These are phyloP conservation scores for Andrena dorsata DNA, from an alignment of 2,888 invertebrate species.

Conservation along the genomic window DNA sequence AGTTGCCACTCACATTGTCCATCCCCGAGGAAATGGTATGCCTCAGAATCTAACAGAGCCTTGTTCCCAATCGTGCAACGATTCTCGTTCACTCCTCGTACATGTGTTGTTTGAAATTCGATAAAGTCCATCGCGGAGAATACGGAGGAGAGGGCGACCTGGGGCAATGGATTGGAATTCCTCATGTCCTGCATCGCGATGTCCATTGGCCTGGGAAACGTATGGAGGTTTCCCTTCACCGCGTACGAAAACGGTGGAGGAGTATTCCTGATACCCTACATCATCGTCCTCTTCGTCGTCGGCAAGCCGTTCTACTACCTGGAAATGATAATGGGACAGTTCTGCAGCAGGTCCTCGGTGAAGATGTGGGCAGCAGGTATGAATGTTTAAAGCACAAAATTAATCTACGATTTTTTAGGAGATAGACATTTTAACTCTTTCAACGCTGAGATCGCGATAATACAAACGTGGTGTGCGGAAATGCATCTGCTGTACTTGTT, in stretches of 20 bases:
- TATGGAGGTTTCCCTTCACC: slow-evolving; percentile 90
- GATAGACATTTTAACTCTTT: background rate
- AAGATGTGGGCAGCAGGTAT: slow-evolving; percentile 88
- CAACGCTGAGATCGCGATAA: background rate
- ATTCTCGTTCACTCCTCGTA: background rate
- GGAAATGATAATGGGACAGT: slow-evolving; percentile 94
- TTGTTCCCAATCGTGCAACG: too few species aligned
- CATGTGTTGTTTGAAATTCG: background rate
- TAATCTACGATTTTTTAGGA: background rate
- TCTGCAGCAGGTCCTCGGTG: slow-evolving; percentile 92
- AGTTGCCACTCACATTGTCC: slow-evolving; percentile 58
- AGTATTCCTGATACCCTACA: slow-evolving; percentile 89
- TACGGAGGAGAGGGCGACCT: slow-evolving; percentile 78
- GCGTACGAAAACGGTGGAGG: slow-evolving; percentile 90
- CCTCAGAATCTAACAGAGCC: background rate
- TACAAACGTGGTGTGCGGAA: too few species aligned
- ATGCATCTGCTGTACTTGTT: too few species aligned
- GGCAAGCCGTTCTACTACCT: slow-evolving; percentile 94
- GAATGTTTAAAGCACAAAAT: background rate
- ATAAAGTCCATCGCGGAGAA: slow-evolving; percentile 48
- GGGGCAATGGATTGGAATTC: slow-evolving; percentile 89
- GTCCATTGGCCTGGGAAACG: slow-evolving; percentile 90
- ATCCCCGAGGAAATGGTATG: slow-evolving; percentile 66
- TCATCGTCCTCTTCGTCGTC: slow-evolving; percentile 88
- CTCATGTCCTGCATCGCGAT: slow-evolving; percentile 89